phyloP scores from a whole-genome alignment of 2,797 vertebrate species.

The Poeciliopsis presidionis region DNA sequence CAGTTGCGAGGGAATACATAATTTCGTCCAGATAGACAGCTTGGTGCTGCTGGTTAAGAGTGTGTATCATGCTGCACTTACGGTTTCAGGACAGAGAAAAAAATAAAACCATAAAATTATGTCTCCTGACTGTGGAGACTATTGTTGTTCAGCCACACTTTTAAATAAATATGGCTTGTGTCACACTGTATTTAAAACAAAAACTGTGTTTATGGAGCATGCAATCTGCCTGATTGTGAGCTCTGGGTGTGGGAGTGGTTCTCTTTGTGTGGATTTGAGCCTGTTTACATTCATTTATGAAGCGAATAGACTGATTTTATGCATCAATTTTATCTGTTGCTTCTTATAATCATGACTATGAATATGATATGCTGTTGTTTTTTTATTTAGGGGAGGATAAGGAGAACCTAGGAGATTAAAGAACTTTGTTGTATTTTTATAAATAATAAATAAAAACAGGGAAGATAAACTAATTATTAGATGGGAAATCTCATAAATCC shows the following conservation, averaged over 20 bases:
- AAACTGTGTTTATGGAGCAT: slow-evolving; percentile 21
- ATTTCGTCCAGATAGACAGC: slow-evolving; percentile 73
- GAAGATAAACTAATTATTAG: not conserved
- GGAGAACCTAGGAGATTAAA: not conserved
- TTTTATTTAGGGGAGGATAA: not conserved
- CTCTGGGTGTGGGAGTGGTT: slow-evolving; percentile 49
- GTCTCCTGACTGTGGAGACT: slow-evolving; percentile 27
- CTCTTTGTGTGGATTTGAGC: slow-evolving; percentile 50
- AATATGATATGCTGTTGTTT: not conserved
- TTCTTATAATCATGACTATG: not conserved
- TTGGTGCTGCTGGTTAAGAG: slow-evolving; percentile 45
- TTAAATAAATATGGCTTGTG: slow-evolving; percentile 7
- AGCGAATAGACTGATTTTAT: slow-evolving; percentile 4
- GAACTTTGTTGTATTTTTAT: not conserved
- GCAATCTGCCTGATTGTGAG: slow-evolving; percentile 6
- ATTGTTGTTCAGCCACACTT: slow-evolving; percentile 23
- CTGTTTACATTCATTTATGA: slow-evolving; percentile 52
- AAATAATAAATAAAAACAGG: not conserved
- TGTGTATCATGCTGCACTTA: slow-evolving; percentile 58
- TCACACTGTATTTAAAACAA: slow-evolving; percentile 17
- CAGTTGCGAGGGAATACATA: slow-evolving; percentile 65
- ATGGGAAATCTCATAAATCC: not conserved
- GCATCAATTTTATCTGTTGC: slow-evolving; percentile 9
- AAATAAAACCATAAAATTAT: slow-evolving; percentile 51
- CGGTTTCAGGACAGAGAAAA: slow-evolving; percentile 40